Base-by-base conservation (phyloP, 1,140 invertebrate genomes). In the Babylonia areolata region DNA sequence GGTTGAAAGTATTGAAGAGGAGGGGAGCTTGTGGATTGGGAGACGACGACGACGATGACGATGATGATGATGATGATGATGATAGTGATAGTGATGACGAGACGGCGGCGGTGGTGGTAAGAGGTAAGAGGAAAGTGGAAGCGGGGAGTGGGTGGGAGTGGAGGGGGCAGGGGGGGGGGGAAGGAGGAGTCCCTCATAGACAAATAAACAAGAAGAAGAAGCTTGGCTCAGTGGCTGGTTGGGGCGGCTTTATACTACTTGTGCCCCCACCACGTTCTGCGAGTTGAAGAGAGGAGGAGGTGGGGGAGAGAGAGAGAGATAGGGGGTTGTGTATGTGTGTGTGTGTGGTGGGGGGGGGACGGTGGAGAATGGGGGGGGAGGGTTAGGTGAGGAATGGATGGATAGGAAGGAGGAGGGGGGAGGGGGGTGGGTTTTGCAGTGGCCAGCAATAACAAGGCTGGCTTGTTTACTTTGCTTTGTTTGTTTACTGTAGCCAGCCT, bases 401-500 rank as follows among this genome's bases (percentile, higher is more conserved):
- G 37, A 81, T 42, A 46, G 51, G n/a, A 81, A 17, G 33, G 37
- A 31, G 28, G 40, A 40, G 79, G 33, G 5, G 6, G 51, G 39
- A 28, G 35, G 81, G 81, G 46, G 54, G 39, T 33, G 54, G 42
- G 35, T 9, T 40, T 80, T 37, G 75, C 35, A 69, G 64, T 20
- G 28, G 46, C 80, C 80, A 81, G 80, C 46, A 81, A 81, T 81
- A 81, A 81, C 80, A 81, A 54, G 46, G 28, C 46, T 31, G 46
- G 46, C 80, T 31, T 81, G 54, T 81, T 81, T 81, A 81, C 80
- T 33, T 42, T 23, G 28, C 80, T 58, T 81, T 81, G 80, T 81
- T 81, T 81, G 80, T 81, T 81, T 81, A 81, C 80, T 54, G 46
- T 58, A 81, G 80, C 46, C 80, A 81, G 80, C 39, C 80, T 20